Evolutionary conservation across 2,113 vertebrate species (phyloP).

Genomic region (Spea multiplicata): DNA sequence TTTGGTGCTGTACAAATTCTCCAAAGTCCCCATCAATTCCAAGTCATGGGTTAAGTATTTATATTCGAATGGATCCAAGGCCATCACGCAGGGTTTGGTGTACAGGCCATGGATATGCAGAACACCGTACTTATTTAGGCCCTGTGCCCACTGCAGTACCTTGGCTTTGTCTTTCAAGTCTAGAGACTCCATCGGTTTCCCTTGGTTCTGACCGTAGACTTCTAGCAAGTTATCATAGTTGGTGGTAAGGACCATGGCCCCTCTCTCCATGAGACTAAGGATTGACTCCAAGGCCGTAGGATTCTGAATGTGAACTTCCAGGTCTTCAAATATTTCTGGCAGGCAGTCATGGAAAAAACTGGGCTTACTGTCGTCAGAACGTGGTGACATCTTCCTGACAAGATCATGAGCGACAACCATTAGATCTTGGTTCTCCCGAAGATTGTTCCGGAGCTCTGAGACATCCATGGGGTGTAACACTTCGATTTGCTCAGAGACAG

Average conservation of each 20-base stretch:
- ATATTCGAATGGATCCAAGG: not conserved
- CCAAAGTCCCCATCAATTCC: not conserved
- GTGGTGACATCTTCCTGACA: not conserved
- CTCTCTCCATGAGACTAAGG: slow-evolving; percentile 64
- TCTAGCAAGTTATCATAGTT: slow-evolving; percentile 71
- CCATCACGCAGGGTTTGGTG: not conserved
- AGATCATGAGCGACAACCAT: not conserved
- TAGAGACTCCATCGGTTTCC: slow-evolving; percentile 68
- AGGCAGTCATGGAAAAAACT: slow-evolving; percentile 73
- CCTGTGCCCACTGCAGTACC: slow-evolving; percentile 20
- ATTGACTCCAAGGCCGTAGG: slow-evolving; percentile 61
- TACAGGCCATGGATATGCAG: not conserved
- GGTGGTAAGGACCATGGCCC: slow-evolving; percentile 67
- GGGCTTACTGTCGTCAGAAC: slow-evolving; percentile 62
- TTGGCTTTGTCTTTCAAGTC: slow-evolving; percentile 69
- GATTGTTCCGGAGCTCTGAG: not conserved
- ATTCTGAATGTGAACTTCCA: slow-evolving; percentile 66
- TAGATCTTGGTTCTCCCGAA: not conserved
- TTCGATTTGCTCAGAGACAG: not conserved
- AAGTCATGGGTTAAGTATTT: not conserved
- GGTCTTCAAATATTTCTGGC: slow-evolving; percentile 68
- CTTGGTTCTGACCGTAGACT: slow-evolving; percentile 66
- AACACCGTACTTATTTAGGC: not conserved
- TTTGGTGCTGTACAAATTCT: not conserved
- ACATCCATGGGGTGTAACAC: not conserved